A percentile compares a stretch with the other conserved stretches of the same genome.
These are phyloP conservation scores for Crenichthys baileyi DNA, from an alignment of 2,797 vertebrate genomes.

Conservation along the genomic window DNA sequence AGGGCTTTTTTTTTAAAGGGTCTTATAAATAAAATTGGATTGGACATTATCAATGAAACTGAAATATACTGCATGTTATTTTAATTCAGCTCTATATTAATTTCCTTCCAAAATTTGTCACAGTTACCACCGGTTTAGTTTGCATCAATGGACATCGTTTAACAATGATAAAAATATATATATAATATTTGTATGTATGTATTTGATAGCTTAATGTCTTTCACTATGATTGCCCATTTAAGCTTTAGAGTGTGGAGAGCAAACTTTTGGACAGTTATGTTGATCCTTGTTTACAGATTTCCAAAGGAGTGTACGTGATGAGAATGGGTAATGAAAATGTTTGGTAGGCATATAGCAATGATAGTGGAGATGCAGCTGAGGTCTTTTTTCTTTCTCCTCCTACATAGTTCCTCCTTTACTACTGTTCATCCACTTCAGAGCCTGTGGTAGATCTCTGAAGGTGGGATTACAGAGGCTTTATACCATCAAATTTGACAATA, in stretches of 20 bases:
- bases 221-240: neutral
- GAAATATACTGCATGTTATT: neutral
- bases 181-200: no score
- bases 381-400: neutral
- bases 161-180: neutral
- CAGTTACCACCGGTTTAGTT: no score
- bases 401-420: neutral
- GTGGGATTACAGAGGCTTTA: neutral
- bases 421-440: neutral
- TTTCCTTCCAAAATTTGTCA: neutral
- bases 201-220: neutral
- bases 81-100: neutral
- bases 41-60: neutral
- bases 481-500: conserved; percentile 50
- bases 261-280: neutral
- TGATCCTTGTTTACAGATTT: neutral
- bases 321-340: neutral
- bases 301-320: neutral
- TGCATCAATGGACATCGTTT: neutral
- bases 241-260: neutral
- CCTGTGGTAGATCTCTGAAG: neutral
- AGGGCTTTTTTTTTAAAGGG: no score
- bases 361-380: neutral
- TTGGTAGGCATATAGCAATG: neutral
- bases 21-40: no score